Evolutionary conservation across 1,140 invertebrate species (phyloP).

Genomic region (Reticulitermes speratus): DNA sequence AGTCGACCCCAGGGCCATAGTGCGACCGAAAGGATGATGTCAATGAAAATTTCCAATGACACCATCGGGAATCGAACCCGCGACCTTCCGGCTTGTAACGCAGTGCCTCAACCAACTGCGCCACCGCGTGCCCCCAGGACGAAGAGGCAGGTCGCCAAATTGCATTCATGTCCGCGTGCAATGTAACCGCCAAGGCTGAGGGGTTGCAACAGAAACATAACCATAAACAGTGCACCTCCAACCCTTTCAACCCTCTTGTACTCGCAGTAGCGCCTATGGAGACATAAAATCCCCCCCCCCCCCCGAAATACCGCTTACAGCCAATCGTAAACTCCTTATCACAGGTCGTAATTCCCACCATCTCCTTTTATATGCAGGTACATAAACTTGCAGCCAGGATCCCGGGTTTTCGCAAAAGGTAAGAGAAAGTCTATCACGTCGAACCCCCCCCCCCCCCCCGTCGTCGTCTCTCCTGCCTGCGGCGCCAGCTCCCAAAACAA

Average conservation of each 20-base stretch:
- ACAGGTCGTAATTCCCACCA: background rate
- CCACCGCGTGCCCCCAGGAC: too few relatives aligned
- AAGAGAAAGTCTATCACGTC: background rate
- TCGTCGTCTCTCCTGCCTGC: background rate
- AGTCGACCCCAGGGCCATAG: too few relatives aligned
- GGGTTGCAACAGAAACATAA: background rate
- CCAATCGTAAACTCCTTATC: slow-evolving; percentile 15
- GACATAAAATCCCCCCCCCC: background rate
- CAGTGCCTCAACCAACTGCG: too few relatives aligned
- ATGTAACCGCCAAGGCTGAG: too few relatives aligned
- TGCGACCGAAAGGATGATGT: too few relatives aligned
- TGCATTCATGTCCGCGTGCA: too few relatives aligned
- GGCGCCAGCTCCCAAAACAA: background rate
- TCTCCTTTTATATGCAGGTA: background rate
- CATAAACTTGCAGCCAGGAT: background rate
- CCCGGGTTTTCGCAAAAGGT: background rate
- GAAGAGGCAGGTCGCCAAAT: too few relatives aligned
- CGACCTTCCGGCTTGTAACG: too few relatives aligned
- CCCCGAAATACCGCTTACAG: background rate
- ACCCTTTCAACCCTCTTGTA: background rate
- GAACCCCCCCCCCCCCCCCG: too few relatives aligned
- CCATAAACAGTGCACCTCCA: background rate
- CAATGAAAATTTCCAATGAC: too few relatives aligned
- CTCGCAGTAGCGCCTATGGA: background rate
- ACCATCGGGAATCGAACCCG: too few relatives aligned